Conservation (phyloP, 2,797 vertebrate species). For the Allobates femoralis region DNA sequence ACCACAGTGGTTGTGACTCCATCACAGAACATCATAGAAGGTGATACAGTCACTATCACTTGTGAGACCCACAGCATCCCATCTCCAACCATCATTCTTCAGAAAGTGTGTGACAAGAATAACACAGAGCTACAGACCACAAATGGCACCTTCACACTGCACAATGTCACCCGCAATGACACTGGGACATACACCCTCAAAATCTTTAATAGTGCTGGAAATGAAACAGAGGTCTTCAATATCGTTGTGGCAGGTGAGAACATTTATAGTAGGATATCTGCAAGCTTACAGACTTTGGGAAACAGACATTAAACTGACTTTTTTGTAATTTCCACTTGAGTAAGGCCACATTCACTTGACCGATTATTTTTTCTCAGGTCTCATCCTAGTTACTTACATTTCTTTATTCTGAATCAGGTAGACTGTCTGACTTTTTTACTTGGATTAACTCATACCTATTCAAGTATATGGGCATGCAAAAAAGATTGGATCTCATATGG, state of each 20-base stretch:
- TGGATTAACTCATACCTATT: too few species aligned
- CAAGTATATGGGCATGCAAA: too few species aligned
- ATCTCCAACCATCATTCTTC: slow-evolving; percentile 72
- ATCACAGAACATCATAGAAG: slow-evolving; percentile 74
- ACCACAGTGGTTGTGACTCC: slow-evolving; percentile 72
- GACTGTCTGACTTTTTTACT: too few species aligned
- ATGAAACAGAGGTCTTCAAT: slow-evolving; percentile 71
- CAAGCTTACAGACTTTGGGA: neutral
- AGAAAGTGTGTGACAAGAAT: slow-evolving; percentile 70
- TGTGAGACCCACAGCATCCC: slow-evolving; percentile 74
- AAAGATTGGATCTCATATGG: too few species aligned
- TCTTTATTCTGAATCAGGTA: too few species aligned
- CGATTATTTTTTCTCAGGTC: too few species aligned
- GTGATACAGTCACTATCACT: slow-evolving; percentile 76
- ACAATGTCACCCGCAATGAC: slow-evolving; percentile 73
- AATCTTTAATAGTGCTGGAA: slow-evolving; percentile 74
- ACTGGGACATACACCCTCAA: slow-evolving; percentile 73
- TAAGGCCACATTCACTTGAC: neutral
- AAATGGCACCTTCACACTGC: slow-evolving; percentile 73
- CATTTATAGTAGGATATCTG: neutral
- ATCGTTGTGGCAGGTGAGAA: slow-evolving; percentile 70
- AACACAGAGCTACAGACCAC: slow-evolving; percentile 69
- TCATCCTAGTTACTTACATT: too few species aligned
- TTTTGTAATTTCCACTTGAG: neutral
- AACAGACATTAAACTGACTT: neutral